Conservation (phyloP, 2,797 vertebrate species). For the Sphenopsis melanotis region DNA sequence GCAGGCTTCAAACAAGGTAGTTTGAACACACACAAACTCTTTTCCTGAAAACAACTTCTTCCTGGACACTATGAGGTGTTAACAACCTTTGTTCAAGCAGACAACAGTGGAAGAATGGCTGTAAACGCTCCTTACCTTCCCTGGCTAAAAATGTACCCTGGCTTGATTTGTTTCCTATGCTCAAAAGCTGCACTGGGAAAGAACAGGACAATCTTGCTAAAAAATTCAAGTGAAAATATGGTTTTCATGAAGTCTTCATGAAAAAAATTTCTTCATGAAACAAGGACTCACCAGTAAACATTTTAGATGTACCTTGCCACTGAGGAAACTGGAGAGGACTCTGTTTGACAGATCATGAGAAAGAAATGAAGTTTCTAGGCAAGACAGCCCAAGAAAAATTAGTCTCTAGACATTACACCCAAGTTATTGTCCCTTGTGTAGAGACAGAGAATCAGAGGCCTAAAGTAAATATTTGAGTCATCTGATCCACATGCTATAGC, state of each 20-base stretch:
- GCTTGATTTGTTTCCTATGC: neutral
- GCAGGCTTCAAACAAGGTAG: neutral
- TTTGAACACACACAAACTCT: neutral
- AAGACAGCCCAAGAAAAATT: neutral
- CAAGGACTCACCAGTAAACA: neutral
- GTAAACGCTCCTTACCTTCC: neutral
- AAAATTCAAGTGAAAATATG: neutral
- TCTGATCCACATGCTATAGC: neutral
- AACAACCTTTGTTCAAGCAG: neutral
- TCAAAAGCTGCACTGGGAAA: neutral
- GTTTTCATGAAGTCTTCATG: neutral
- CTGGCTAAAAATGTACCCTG: neutral
- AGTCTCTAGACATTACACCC: neutral
- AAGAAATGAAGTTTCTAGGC: neutral
- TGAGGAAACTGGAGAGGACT: neutral
- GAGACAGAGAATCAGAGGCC: neutral
- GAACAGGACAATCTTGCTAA: neutral
- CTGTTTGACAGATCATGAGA: neutral
- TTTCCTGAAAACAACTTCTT: neutral
- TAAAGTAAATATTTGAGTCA: conserved; percentile 29
- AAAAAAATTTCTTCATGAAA: neutral
- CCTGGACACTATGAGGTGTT: neutral
- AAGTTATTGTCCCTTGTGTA: neutral
- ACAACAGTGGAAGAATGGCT: neutral
- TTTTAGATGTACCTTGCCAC: neutral